Conservation (phyloP, 2,797 vertebrate species). For the Melanotaenia pygmaea region DNA sequence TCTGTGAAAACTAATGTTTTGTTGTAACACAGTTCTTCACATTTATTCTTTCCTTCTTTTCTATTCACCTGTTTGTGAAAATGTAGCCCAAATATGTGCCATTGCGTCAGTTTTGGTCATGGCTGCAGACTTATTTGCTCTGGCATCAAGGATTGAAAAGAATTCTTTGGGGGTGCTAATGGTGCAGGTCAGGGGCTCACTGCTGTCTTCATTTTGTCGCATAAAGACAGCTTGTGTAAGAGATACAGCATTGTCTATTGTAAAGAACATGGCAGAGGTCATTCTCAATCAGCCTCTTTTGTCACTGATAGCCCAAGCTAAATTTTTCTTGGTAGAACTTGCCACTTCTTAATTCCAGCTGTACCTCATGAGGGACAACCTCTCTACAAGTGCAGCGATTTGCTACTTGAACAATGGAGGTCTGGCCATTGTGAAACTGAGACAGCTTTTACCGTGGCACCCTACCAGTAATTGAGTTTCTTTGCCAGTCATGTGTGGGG, state of each 20-base stretch:
- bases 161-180: slow-evolving; percentile 38
- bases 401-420: slow-evolving; percentile 59
- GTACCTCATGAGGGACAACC: slow-evolving; percentile 45
- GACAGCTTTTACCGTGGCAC: slow-evolving; percentile 55
- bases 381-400: slow-evolving; percentile 33
- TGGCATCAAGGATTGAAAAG: slow-evolving; percentile 53
- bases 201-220: slow-evolving; percentile 49
- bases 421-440: slow-evolving; percentile 49
- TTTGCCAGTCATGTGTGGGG: slow-evolving; percentile 50
- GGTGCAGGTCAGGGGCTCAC: slow-evolving; percentile 47
- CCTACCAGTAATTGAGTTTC: slow-evolving; percentile 71
- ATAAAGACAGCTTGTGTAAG: slow-evolving; percentile 60
- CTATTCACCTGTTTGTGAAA: slow-evolving; percentile 25
- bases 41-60: slow-evolving; percentile 39
- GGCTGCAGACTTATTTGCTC: slow-evolving; percentile 35
- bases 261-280: slow-evolving; percentile 47
- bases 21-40: slow-evolving; percentile 1
- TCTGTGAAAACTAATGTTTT: background rate
- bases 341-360: slow-evolving; percentile 36
- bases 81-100: slow-evolving; percentile 16
- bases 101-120: slow-evolving; percentile 47
- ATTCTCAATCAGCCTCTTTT: slow-evolving; percentile 59
- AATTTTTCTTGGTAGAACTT: slow-evolving; percentile 30
- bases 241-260: slow-evolving; percentile 60
- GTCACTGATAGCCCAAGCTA: slow-evolving; percentile 46